A percentile compares a stretch with the other conserved stretches of the same genome.
These are phyloP conservation scores for Drosophila melanica DNA, from an alignment of 1,140 invertebrate genomes.

Conservation along the genomic window DNA sequence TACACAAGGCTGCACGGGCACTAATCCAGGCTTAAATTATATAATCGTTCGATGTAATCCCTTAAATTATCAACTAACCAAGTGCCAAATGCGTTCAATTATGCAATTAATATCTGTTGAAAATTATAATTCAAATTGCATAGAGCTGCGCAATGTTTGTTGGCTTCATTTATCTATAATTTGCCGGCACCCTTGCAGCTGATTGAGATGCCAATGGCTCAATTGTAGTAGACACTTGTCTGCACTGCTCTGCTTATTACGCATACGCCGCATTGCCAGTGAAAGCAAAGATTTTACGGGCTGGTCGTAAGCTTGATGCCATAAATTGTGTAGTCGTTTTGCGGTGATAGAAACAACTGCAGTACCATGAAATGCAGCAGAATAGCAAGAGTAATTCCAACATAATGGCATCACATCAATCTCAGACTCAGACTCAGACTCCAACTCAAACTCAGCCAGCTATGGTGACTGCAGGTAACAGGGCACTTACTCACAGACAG, in stretches of 20 bases:
- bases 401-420: conserved; percentile 76
- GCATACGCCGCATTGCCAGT: conserved; percentile 46
- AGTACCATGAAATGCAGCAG: conserved; percentile 72
- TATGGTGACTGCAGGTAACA: conserved; percentile 58
- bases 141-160: not conserved
- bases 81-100: not conserved
- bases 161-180: conserved; percentile 2
- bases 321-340: conserved; percentile 66
- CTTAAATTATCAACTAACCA: conserved; percentile 7
- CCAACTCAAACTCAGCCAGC: conserved; percentile 10
- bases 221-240: conserved; percentile 20
- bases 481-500: conserved; percentile 51
- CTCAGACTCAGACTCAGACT: conserved; percentile 63
- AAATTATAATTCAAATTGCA: conserved; percentile 1
- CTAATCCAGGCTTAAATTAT: conserved; percentile 20
- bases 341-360: conserved; percentile 47
- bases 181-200: conserved; percentile 8
- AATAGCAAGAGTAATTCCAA: conserved; percentile 62
- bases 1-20: conserved; percentile 23
- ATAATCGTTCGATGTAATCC: conserved; percentile 17
- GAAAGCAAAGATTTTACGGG: conserved; percentile 21
- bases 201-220: conserved; percentile 31
- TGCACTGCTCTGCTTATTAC: conserved; percentile 44
- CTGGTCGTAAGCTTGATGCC: conserved; percentile 38
- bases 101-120: conserved; percentile 16